Conservation (phyloP, 2,113 vertebrate genomes). For the Lipotes vexillifer region DNA sequence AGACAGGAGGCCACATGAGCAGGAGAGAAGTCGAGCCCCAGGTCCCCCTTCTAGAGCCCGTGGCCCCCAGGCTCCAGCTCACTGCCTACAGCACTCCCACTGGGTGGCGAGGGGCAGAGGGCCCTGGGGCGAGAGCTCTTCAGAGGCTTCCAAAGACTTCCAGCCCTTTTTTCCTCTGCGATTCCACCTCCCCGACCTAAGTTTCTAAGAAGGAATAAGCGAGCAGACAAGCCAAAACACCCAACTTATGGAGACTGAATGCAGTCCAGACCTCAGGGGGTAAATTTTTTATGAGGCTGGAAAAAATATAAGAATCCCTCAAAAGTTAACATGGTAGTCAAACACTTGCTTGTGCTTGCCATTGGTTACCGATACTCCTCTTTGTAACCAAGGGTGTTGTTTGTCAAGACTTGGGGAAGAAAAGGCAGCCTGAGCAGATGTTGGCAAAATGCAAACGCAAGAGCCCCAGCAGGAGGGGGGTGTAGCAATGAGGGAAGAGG, state of each 20-base stretch:
- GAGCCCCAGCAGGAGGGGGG: neutral
- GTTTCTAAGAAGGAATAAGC: neutral
- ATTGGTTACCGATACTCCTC: constrained; percentile 19
- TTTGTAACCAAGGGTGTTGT: neutral
- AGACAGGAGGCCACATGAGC: neutral
- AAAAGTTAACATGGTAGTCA: neutral
- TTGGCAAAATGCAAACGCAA: neutral
- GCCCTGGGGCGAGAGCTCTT: neutral
- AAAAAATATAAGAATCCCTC: neutral
- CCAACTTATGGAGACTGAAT: neutral
- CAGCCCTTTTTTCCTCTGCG: neutral
- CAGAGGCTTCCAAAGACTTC: neutral
- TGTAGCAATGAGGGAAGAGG: neutral
- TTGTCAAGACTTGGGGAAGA: neutral
- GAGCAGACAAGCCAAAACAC: neutral
- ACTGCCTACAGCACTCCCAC: neutral
- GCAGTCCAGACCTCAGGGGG: neutral
- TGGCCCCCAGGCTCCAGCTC: neutral
- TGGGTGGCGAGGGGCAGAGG: neutral
- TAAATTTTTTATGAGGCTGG: constrained; percentile 17
- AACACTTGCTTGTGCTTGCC: neutral
- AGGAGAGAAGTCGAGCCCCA: neutral
- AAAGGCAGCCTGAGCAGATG: neutral
- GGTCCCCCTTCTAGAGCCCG: neutral
- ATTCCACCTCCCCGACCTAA: neutral